These are phyloP conservation scores for Caenorhabditis sp. DNA, from an alignment of 2,888 invertebrate genomes.

Conservation along the genomic window DNA sequence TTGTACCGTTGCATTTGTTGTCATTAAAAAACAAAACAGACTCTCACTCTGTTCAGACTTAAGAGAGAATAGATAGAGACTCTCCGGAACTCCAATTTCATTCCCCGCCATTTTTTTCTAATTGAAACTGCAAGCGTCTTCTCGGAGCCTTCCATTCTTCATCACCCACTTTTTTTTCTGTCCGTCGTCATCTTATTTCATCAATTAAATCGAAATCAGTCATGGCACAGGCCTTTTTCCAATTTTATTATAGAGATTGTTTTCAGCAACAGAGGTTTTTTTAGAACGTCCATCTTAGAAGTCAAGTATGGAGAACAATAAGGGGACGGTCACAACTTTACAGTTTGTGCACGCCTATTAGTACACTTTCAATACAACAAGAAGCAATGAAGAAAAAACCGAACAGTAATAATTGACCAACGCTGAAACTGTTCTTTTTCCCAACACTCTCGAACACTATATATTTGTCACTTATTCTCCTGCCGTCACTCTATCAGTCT, in stretches of 20 bases:
- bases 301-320: no score
- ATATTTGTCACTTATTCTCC: constrained; percentile 1
- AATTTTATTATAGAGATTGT: background rate
- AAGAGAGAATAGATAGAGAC: constrained; percentile 1
- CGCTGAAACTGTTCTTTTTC: background rate
- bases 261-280: background rate
- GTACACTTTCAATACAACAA: background rate
- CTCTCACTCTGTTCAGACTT: constrained; percentile 25
- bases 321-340: background rate
- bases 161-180: background rate
- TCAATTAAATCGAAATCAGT: no score
- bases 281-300: background rate
- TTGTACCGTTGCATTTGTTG: constrained; percentile 32
- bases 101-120: constrained; percentile 17
- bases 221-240: no score
- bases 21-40: constrained; percentile 44
- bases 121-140: constrained; percentile 14
- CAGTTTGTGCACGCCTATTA: background rate
- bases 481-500: constrained; percentile 33
- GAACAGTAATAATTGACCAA: constrained; percentile 15
- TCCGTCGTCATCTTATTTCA: no score
- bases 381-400: no score
- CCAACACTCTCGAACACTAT: constrained; percentile 28
- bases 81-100: constrained; percentile 30
- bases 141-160: background rate